A percentile compares a stretch with the other conserved stretches of the same genome.
Conservation (phyloP, 2,888 invertebrate genomes). For the Zaprionus lineosus region DNA sequence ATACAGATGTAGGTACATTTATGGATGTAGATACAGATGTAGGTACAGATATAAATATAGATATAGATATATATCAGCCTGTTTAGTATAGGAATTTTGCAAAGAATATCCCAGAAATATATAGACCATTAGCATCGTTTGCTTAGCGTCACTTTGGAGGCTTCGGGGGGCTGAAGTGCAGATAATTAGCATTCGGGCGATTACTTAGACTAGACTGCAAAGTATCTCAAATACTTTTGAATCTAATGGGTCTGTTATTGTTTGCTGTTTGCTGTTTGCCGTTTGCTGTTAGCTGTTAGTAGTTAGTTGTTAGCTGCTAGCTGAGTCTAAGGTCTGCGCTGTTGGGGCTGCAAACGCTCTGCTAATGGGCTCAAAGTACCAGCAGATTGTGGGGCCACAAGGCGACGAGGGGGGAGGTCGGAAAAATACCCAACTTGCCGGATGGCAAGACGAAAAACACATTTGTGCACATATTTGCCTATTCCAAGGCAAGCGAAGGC, state of each 20-base stretch:
- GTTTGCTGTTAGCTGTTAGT: no score
- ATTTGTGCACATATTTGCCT: constrained; percentile 68
- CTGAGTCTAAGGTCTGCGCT: no score
- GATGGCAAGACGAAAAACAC: constrained; percentile 39
- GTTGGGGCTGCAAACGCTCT: constrained; percentile 37
- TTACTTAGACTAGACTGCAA: constrained; percentile 13
- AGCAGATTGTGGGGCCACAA: neutral
- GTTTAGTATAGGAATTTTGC: no score
- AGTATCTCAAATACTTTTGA: constrained; percentile 23
- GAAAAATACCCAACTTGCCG: constrained; percentile 7
- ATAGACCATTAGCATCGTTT: no score
- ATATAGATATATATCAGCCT: no score
- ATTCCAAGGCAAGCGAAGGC: constrained; percentile 44
- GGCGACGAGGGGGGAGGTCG: neutral
- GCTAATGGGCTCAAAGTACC: constrained; percentile 48
- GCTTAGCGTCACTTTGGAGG: no score
- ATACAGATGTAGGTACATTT: no score
- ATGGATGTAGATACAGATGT: no score
- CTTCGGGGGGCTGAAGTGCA: no score
- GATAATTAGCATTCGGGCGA: constrained; percentile 20
- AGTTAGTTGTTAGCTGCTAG: no score
- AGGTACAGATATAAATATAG: no score
- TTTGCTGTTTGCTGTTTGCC: constrained; percentile 45
- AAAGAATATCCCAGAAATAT: no score
- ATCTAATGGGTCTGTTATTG: constrained; percentile 52